Conservation (phyloP, 2,113 vertebrate genomes). For the Bos taurus region ARS-UCD2.0 NC_037357.1:13710501-13711000, state of each 20-base stretch:
- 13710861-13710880: not conserved
- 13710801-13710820: not conserved
- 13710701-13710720: not conserved
- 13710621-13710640: not conserved
- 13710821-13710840: not conserved
- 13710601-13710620: not conserved
- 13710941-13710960: not conserved
- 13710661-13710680: not conserved
- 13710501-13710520: not conserved
- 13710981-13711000: not conserved
- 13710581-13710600: not conserved
- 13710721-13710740: not conserved
- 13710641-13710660: not conserved
- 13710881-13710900: not conserved
- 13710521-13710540: not conserved
- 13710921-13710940: slow-evolving; percentile 15
- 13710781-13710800: not conserved
- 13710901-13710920: not conserved
- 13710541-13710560: not conserved
- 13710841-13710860: not conserved
- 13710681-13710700: not conserved
- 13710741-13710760: not conserved
- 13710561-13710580: not conserved
- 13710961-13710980: not conserved
- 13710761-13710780: not conserved